Percentiles rank a stretch among this genome's conserved stretches.
These are phyloP conservation scores for Oreortyx pictus DNA, from an alignment of 2,797 vertebrate species.

Conservation along the genomic window DNA sequence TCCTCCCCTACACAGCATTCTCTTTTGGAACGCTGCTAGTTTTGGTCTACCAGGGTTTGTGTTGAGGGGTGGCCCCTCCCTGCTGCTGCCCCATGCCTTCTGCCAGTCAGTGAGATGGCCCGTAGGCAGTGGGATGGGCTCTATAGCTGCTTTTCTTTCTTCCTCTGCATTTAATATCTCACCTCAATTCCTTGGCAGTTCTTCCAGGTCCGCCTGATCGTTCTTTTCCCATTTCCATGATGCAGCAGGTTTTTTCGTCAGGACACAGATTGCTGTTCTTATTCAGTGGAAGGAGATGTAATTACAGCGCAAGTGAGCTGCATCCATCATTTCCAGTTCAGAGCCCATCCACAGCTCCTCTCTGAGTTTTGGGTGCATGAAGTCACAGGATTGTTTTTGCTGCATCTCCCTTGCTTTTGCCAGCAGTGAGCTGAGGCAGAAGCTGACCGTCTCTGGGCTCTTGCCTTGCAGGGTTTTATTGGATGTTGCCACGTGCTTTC, in stretches of 20 bases:
- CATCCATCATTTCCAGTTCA: slow-evolving; percentile 74
- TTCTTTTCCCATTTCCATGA: slow-evolving; percentile 60
- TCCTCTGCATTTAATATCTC: slow-evolving; percentile 9
- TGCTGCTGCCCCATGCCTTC: not conserved
- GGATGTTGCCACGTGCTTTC: not conserved
- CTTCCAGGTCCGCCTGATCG: not conserved
- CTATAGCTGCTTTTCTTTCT: not conserved
- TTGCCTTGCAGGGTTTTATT: not conserved
- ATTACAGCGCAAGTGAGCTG: slow-evolving; percentile 62
- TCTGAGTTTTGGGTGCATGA: not conserved
- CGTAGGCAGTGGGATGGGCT: not conserved
- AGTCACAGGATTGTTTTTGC: slow-evolving; percentile 49
- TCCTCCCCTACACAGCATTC: not conserved
- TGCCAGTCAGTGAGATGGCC: not conserved
- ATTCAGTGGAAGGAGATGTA: slow-evolving; percentile 71
- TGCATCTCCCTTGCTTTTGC: slow-evolving; percentile 50
- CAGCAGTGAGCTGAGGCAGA: slow-evolving; percentile 40
- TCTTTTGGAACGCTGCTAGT: not conserved
- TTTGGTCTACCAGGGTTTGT: not conserved
- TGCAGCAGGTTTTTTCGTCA: slow-evolving; percentile 45
- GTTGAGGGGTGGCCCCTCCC: not conserved
- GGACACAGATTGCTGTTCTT: slow-evolving; percentile 57
- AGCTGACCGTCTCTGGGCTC: not conserved
- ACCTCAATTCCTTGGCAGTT: not conserved
- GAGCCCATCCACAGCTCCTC: slow-evolving; percentile 39